These are phyloP conservation scores for Notospermus geniculatus DNA, from an alignment of 1,140 invertebrate genomes.

Conservation along the genomic window DNA sequence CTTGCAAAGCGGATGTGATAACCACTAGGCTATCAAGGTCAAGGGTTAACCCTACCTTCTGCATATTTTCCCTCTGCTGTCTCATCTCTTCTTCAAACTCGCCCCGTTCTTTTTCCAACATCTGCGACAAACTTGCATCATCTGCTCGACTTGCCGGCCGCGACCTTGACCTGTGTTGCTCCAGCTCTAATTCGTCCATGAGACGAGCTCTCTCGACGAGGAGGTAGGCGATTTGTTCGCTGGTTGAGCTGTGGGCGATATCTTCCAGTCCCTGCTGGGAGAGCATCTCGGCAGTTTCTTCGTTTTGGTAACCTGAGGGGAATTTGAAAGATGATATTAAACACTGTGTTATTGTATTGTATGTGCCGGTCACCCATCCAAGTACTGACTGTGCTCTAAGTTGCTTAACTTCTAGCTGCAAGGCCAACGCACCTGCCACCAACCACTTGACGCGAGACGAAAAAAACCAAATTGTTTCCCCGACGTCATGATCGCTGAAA, in stretches of 20 bases:
- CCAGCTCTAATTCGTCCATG: conserved; percentile 48
- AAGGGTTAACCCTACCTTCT: no score
- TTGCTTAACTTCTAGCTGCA: no score
- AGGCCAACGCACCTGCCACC: no score
- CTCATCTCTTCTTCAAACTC: conserved; percentile 44
- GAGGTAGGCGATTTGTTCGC: conserved; percentile 52
- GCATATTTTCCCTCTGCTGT: conserved; percentile 31
- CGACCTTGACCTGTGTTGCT: conserved; percentile 34
- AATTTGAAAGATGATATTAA: no score
- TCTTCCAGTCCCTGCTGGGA: conserved; percentile 50
- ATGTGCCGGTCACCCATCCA: no score
- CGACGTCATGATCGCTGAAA: no score
- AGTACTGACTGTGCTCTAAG: no score
- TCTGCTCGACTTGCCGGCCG: conserved; percentile 18
- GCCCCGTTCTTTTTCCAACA: conserved; percentile 28
- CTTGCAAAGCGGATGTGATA: no score
- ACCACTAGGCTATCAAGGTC: no score
- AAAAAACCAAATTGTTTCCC: no score
- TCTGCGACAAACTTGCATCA: conserved; percentile 11
- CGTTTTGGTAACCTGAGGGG: conserved; percentile 13
- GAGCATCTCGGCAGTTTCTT: conserved; percentile 51
- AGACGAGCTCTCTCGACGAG: conserved; percentile 50
- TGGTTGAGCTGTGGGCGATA: conserved; percentile 39
- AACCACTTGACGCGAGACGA: no score
- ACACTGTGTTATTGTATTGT: no score